phyloP scores from a whole-genome alignment of 1,140 invertebrate species.

The Ruditapes philippinarum region DNA sequence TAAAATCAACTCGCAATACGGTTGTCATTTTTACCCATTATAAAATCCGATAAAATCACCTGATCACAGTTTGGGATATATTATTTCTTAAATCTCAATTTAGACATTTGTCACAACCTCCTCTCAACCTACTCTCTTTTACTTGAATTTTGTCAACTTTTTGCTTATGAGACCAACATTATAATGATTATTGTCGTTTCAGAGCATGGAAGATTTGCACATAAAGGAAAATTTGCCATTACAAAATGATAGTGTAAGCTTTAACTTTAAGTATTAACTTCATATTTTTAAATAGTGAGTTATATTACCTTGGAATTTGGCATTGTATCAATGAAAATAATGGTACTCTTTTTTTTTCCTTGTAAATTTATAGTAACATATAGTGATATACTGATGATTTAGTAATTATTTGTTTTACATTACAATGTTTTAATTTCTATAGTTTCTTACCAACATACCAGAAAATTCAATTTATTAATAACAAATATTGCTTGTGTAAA shows the following conservation, averaged over 20 bases:
- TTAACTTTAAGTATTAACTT: not conserved
- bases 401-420: not conserved
- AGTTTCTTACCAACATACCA: not conserved
- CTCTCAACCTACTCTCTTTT: no score
- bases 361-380: no score
- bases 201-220: not conserved
- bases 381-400: not conserved
- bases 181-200: not conserved
- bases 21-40: no score
- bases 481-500: no score
- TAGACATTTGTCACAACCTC: no score
- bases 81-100: no score
- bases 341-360: not conserved
- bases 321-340: not conserved
- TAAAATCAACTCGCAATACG: no score
- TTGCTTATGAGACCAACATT: not conserved
- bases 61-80: no score
- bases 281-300: not conserved
- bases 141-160: no score
- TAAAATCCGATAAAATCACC: no score
- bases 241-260: not conserved
- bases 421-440: not conserved
- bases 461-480: not conserved
- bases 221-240: constrained; percentile 9
- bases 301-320: not conserved